A percentile compares a stretch with the other conserved stretches of the same genome.
Evolutionary conservation across 2,888 invertebrate genomes (phyloP).

Genomic region (Eupithecia vulgata): DNA sequence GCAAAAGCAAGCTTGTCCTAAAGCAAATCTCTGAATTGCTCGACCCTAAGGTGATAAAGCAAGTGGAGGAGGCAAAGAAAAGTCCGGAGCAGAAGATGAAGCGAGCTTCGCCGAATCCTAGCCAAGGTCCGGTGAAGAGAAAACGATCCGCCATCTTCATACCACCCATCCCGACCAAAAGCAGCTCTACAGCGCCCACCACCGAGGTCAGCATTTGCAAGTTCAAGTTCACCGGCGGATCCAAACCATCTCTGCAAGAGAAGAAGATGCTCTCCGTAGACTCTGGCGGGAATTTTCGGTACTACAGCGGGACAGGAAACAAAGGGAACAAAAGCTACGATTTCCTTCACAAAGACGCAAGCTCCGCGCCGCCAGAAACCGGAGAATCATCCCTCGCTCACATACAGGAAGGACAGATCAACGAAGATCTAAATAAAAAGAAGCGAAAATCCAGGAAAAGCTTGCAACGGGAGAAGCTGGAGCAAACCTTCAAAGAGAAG

Average conservation of each 20-base stretch:
- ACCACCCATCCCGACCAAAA: slow-evolving; percentile 90
- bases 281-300: slow-evolving; percentile 93
- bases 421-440: slow-evolving; percentile 79
- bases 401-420: slow-evolving; percentile 46
- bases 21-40: slow-evolving; percentile 78
- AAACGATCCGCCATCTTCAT: slow-evolving; percentile 93
- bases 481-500: slow-evolving; percentile 96
- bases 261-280: slow-evolving; percentile 96
- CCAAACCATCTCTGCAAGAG: slow-evolving; percentile 93
- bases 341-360: slow-evolving; percentile 88
- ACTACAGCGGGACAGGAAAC: slow-evolving; percentile 93
- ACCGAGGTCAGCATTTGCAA: slow-evolving; percentile 96
- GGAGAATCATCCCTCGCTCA: slow-evolving; percentile 56
- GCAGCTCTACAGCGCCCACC: slow-evolving; percentile 88
- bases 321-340: slow-evolving; percentile 92
- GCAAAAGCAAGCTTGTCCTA: slow-evolving; percentile 71
- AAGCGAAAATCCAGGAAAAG: slow-evolving; percentile 92
- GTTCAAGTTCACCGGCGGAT: slow-evolving; percentile 96
- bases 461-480: slow-evolving; percentile 93
- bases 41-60: slow-evolving; percentile 76
- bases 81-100: slow-evolving; percentile 77
- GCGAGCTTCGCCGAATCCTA: slow-evolving; percentile 69
- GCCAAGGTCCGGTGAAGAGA: slow-evolving; percentile 84
- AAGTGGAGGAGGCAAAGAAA: slow-evolving; percentile 64
- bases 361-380: slow-evolving; percentile 69